Percentiles rank a stretch among this genome's conserved stretches.
These are phyloP conservation scores for Myocastor coypus DNA, from an alignment of 2,113 vertebrate species.

Conservation along the genomic window DNA sequence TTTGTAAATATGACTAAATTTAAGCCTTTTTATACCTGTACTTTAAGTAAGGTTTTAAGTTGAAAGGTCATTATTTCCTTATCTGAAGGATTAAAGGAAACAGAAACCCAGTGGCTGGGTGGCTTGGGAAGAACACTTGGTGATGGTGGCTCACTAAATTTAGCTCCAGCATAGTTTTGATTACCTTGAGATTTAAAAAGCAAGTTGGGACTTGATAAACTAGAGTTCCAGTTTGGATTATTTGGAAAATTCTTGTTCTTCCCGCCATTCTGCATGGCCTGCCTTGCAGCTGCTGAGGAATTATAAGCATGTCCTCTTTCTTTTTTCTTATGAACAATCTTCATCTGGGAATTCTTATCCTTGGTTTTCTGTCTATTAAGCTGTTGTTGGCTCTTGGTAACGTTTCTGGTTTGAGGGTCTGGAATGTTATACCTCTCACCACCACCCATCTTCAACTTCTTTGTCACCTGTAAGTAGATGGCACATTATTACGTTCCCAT, in stretches of 20 bases:
- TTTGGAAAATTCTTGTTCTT: conserved; percentile 89
- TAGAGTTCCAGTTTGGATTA: conserved; percentile 92
- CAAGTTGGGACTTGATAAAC: conserved; percentile 89
- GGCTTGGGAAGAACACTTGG: conserved; percentile 98
- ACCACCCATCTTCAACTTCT: conserved; percentile 95
- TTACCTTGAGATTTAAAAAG: conserved; percentile 91
- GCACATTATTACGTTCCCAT: not conserved
- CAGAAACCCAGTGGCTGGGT: conserved; percentile 97
- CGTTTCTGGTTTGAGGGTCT: conserved; percentile 88
- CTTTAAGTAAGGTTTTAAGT: conserved; percentile 98
- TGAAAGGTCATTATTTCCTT: conserved; percentile 98
- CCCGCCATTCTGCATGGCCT: conserved; percentile 93
- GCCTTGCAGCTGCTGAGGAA: conserved; percentile 91
- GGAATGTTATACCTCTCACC: conserved; percentile 97
- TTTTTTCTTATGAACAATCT: conserved; percentile 89
- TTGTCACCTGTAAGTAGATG: conserved; percentile 92
- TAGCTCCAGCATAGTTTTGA: conserved; percentile 97
- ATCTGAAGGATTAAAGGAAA: conserved; percentile 93
- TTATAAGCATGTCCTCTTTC: conserved; percentile 89
- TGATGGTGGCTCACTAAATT: conserved; percentile 98
- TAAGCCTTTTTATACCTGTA: conserved; percentile 91
- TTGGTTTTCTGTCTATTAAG: conserved; percentile 92
- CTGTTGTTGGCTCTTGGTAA: conserved; percentile 81
- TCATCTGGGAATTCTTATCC: conserved; percentile 90
- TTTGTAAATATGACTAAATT: conserved; percentile 73